Evolutionary conservation across 2,113 vertebrate genomes (phyloP).

Genomic region (Silurus asotus): DNA sequence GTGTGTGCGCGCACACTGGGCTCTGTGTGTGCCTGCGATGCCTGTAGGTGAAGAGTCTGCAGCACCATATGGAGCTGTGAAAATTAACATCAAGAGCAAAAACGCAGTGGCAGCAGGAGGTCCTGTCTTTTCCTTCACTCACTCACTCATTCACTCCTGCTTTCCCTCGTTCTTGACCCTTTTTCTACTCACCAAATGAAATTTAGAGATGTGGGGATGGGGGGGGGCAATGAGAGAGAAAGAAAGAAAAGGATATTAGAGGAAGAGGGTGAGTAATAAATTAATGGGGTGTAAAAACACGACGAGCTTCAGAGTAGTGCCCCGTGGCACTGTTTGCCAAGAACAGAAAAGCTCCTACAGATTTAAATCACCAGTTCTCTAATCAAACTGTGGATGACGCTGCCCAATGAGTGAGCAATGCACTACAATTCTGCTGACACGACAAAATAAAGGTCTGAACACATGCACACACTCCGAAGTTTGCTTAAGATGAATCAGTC

Average conservation of each 20-base stretch:
- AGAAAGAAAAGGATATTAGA: slow-evolving; percentile 35
- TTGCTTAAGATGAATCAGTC: not conserved
- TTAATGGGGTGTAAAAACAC: slow-evolving; percentile 80
- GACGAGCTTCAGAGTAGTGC: slow-evolving; percentile 81
- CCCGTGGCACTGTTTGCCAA: slow-evolving; percentile 82
- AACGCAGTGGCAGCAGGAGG: slow-evolving; percentile 79
- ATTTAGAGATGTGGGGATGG: slow-evolving; percentile 8
- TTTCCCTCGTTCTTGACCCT: slow-evolving; percentile 36
- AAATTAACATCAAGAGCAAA: slow-evolving; percentile 97
- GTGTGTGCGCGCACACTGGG: not conserved
- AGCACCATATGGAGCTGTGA: slow-evolving; percentile 97
- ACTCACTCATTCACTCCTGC: slow-evolving; percentile 38
- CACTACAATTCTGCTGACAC: slow-evolving; percentile 12
- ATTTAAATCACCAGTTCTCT: slow-evolving; percentile 30
- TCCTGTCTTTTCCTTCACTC: slow-evolving; percentile 40
- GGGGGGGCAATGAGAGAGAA: not conserved
- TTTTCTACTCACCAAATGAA: slow-evolving; percentile 36
- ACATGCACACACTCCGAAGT: not conserved
- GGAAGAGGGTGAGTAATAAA: slow-evolving; percentile 71
- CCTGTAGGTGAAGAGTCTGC: slow-evolving; percentile 99
- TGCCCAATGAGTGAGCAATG: slow-evolving; percentile 17
- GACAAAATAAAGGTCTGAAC: not conserved
- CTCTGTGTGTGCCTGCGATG: slow-evolving; percentile 66
- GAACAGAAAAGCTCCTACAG: slow-evolving; percentile 58
- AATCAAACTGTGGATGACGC: slow-evolving; percentile 27